These are phyloP conservation scores for Nephrotoma appendiculata DNA, from an alignment of 2,888 invertebrate species.

Conservation along the genomic window DNA sequence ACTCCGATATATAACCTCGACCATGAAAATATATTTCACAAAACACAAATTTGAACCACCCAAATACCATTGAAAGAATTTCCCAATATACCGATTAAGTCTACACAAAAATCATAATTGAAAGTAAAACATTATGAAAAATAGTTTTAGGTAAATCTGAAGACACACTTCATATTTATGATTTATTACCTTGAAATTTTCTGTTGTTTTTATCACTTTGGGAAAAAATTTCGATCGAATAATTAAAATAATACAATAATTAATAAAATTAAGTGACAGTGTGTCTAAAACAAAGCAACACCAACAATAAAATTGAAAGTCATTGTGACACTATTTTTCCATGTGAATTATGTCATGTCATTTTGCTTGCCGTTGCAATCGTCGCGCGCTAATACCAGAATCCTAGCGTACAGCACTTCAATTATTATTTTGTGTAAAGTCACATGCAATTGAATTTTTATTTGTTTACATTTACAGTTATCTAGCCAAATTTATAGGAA, in stretches of 20 bases:
- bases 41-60: neutral
- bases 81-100: neutral
- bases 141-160: neutral
- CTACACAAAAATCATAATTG: neutral
- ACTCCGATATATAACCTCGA: neutral
- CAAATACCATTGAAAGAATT: neutral
- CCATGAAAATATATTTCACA: neutral
- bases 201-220: neutral
- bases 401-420: neutral
- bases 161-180: neutral
- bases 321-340: neutral
- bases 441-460: neutral
- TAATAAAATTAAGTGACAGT: neutral
- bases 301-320: neutral
- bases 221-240: neutral
- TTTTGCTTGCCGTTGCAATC: neutral
- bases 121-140: neutral
- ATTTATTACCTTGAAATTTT: neutral
- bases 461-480: neutral
- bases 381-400: neutral
- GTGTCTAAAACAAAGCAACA: neutral
- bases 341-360: neutral
- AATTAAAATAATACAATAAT: neutral
- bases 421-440: neutral
- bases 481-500: neutral